phyloP scores from a whole-genome alignment of 2,797 vertebrate species.

The Manis javanica region DNA sequence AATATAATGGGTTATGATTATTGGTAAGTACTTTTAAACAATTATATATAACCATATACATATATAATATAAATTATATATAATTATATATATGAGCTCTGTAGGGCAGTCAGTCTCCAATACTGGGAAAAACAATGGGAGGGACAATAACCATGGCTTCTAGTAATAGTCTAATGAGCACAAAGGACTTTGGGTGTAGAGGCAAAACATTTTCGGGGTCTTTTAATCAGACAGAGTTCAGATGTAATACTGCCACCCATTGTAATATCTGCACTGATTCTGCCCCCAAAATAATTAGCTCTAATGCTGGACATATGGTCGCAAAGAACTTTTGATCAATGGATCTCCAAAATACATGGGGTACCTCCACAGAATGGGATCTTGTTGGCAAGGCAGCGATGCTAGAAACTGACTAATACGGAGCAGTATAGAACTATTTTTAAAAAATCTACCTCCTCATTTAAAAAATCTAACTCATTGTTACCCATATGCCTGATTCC shows the following conservation, averaged over 20 bases:
- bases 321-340: neutral
- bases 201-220: neutral
- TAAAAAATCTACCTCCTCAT: neutral
- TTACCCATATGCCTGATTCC: neutral
- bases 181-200: neutral
- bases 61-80: neutral
- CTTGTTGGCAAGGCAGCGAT: neutral
- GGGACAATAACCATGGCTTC: neutral
- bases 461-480: neutral
- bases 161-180: neutral
- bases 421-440: neutral
- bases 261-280: neutral
- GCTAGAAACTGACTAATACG: neutral
- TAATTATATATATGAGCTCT: neutral
- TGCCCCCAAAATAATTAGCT: neutral
- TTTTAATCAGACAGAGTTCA: neutral
- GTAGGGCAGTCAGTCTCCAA: neutral
- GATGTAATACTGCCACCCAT: neutral
- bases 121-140: neutral
- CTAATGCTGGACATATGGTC: neutral
- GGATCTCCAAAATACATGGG: neutral
- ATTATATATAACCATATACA: neutral
- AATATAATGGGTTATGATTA: neutral
- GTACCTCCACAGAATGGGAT: neutral
- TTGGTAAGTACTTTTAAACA: neutral